phyloP scores from a whole-genome alignment of 64 coral and sea anemone species.

The Montipora sp. region DNA sequence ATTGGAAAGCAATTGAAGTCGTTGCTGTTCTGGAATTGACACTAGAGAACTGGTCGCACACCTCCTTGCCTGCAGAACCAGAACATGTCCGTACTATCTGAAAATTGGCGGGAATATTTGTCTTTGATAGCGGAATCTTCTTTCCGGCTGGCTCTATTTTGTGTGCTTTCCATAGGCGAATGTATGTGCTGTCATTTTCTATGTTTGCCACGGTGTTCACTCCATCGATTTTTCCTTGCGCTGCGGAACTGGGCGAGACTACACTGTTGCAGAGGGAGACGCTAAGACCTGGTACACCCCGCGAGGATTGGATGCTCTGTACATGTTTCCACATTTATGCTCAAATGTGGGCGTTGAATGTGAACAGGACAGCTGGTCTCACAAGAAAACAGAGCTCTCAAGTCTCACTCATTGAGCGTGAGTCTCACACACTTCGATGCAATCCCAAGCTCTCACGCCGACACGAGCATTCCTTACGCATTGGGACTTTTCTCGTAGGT shows the following conservation, averaged over 20 bases:
- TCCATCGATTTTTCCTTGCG: constrained; percentile 57
- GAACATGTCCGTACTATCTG: not conserved
- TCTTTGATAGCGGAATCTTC: constrained; percentile 30
- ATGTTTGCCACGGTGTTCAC: constrained; percentile 57
- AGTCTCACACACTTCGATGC: too few species aligned
- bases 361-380: too few species aligned
- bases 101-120: not conserved
- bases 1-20: not conserved
- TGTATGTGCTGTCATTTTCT: constrained; percentile 43
- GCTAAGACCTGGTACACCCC: constrained; percentile 47
- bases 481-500: too few species aligned
- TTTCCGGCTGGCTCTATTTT: constrained; percentile 54
- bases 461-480: too few species aligned
- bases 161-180: constrained; percentile 67
- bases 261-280: constrained; percentile 21
- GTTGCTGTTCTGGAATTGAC: not conserved
- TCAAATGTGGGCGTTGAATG: not conserved
- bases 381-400: too few species aligned
- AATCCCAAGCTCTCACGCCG: too few species aligned
- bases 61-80: not conserved
- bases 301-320: constrained; percentile 31
- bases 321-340: not conserved
- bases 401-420: too few species aligned
- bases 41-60: not conserved
- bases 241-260: not conserved